Conservation (phyloP, 2,888 invertebrate genomes). For the Pammene aurita region DNA sequence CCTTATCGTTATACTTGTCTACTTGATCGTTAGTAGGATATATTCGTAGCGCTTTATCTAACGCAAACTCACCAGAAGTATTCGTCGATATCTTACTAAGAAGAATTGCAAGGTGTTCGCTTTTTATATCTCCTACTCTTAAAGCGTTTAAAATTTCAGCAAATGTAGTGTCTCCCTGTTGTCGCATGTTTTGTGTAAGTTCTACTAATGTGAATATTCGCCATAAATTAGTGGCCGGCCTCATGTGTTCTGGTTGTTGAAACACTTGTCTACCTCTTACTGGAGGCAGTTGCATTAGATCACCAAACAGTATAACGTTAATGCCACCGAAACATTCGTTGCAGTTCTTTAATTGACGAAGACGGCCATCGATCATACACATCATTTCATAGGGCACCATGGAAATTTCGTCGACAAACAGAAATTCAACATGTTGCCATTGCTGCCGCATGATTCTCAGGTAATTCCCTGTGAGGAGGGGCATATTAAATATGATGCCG, state of each 20-base stretch:
- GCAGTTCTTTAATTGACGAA: conserved; percentile 1
- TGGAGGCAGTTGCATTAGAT: background rate
- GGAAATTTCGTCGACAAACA: conserved; percentile 1
- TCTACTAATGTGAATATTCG: background rate
- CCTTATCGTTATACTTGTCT: background rate
- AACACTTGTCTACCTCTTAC: conserved; percentile 3
- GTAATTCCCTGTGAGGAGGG: background rate
- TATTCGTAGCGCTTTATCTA: background rate
- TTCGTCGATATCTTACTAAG: too few species aligned
- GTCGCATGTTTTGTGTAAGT: conserved; percentile 17
- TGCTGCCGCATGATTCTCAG: background rate
- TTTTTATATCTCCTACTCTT: conserved; percentile 46
- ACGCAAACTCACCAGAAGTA: background rate
- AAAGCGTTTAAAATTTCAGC: conserved; percentile 44
- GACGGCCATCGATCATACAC: background rate
- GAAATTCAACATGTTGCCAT: background rate
- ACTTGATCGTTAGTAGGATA: conserved; percentile 11
- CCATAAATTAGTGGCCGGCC: conserved; percentile 4
- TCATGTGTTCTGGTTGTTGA: background rate
- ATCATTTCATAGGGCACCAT: conserved; percentile 5
- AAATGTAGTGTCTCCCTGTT: conserved; percentile 37
- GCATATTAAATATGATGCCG: background rate
- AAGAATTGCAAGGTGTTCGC: too few species aligned
- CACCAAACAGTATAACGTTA: background rate
- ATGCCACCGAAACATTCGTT: background rate